Evolutionary conservation across 2,113 vertebrate genomes (phyloP).

Genomic region (Trochalopteron elliotii): DNA sequence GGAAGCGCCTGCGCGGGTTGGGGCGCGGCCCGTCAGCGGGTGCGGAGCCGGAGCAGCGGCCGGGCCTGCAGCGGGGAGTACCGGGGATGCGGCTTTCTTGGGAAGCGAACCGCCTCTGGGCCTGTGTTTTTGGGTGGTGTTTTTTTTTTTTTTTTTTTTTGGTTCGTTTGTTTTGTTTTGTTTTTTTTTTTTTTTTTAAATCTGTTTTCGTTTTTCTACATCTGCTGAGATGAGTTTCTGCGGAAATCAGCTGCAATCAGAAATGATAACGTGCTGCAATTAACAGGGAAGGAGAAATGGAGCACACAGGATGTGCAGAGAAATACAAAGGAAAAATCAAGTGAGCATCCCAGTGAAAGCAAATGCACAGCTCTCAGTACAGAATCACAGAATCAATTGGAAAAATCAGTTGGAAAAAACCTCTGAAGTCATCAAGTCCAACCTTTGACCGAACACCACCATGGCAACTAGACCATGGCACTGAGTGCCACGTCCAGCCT

Average conservation of each 20-base stretch:
- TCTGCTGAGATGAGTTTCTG: fast-evolving
- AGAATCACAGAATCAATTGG: neutral
- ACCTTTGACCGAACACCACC: neutral
- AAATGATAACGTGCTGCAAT: no score
- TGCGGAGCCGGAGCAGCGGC: fast-evolving
- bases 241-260: neutral
- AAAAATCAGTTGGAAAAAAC: neutral
- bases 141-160: neutral
- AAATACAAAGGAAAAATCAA: fast-evolving
- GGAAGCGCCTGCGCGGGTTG: neutral
- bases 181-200: neutral
- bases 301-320: fast-evolving
- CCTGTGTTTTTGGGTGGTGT: neutral
- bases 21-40: neutral
- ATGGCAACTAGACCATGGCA: neutral
- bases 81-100: fast-evolving
- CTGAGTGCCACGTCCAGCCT: neutral
- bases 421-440: neutral
- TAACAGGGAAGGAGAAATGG: neutral
- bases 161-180: no score
- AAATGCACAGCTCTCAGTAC: no score
- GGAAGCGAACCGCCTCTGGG: fast-evolving
- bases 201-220: fast-evolving
- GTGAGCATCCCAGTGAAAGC: no score
- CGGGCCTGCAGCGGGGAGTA: fast-evolving